Evolutionary conservation across 92 coral and sea anemone genomes (phyloP), one percentile per base, ranked within the genome.

Genomic region (Ricordea florida): DNA sequence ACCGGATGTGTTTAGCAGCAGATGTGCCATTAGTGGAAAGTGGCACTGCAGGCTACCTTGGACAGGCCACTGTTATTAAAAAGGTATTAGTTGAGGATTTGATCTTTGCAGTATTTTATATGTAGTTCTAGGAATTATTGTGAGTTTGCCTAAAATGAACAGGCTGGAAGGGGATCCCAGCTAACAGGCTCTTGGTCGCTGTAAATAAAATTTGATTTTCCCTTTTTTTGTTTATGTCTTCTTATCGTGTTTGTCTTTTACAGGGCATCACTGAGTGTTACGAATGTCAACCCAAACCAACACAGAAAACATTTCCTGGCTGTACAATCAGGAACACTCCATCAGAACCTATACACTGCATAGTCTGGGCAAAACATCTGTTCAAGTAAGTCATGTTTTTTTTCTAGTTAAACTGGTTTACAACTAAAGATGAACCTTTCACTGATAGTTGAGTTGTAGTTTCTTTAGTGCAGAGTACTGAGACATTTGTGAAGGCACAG

Each of bases 331-430:
- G 99, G 35, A 96, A 96, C 68, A 96, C 99, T 11, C 98, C 98
- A 10, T 94, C 98, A 1, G 98, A 94, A 79, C 93, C 98, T 15
- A 92, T 94, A 32, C 98, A 94, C 84, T 94, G 98, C 66, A 94
- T 94, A 55, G 98, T 94, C 38, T 94, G 98, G 98, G 98, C 98
- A 30, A 94, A 94, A 46, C 98, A 94, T 76, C 90, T 94, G 13
- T 94, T 94, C 47, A 94, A 94, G 97, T 91, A 80, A 56, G 97
- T 57, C 27, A 62, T 10, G 29, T 14, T 23, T 30, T 16, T 27
- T 8, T 45, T 11, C 20, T 14, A 7, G 30, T 3, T 65, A 32
- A 10, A 9, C 11, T n/a, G n/a, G n/a, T n/a, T n/a, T n/a, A n/a
- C n/a, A n/a, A n/a, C n/a, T n/a, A n/a, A n/a, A n/a, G n/a, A n/a